These are phyloP conservation scores for Seriola dumerili DNA, from an alignment of 2,113 vertebrate genomes.

Conservation along the genomic window DNA sequence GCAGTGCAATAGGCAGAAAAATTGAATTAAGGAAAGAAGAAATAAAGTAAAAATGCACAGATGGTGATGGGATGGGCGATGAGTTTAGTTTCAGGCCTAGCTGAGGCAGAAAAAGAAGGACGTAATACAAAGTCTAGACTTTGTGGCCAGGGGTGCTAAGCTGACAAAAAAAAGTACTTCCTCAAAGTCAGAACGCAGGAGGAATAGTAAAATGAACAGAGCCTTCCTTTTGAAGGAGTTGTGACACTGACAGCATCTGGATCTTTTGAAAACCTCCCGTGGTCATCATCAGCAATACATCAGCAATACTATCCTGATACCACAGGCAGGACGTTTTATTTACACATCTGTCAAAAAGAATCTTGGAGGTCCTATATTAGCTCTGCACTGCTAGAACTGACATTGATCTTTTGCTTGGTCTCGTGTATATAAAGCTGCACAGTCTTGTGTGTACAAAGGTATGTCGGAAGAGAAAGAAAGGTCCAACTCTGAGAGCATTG, in stretches of 20 bases:
- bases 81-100: slow-evolving; percentile 16
- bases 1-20: not conserved
- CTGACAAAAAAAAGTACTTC: slow-evolving; percentile 15
- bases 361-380: slow-evolving; percentile 31
- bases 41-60: not conserved
- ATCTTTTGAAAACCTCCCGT: slow-evolving; percentile 22
- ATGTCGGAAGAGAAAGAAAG: not conserved
- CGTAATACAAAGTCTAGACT: slow-evolving; percentile 18
- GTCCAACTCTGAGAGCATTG: not conserved
- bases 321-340: slow-evolving; percentile 16
- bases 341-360: slow-evolving; percentile 46
- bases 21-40: not conserved
- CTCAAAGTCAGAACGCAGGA: slow-evolving; percentile 17
- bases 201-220: slow-evolving; percentile 5
- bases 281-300: slow-evolving; percentile 27
- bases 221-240: slow-evolving; percentile 8
- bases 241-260: slow-evolving; percentile 20
- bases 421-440: slow-evolving; percentile 10
- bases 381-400: slow-evolving; percentile 5
- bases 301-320: slow-evolving; percentile 13
- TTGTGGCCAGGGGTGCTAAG: not conserved
- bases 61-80: slow-evolving; percentile 19
- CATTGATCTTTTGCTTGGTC: slow-evolving; percentile 37
- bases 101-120: slow-evolving; percentile 4
- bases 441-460: not conserved